These are phyloP conservation scores for Phylloscopus whistleri DNA, from an alignment of 2,113 vertebrate species.

Conservation along the genomic window DNA sequence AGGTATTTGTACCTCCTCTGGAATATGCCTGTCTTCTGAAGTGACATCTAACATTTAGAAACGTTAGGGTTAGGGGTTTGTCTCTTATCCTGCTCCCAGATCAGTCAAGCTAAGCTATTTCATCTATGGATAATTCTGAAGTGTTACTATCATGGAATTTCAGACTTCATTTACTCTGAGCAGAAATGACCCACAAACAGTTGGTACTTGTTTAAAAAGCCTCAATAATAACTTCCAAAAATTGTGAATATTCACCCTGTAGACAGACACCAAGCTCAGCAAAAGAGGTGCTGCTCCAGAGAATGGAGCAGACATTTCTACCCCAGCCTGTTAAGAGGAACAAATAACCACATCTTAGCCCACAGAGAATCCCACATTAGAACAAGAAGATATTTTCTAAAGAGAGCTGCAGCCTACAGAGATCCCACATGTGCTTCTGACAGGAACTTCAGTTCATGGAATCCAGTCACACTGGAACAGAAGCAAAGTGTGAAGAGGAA, in stretches of 20 bases:
- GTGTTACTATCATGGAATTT: background rate
- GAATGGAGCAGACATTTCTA: background rate
- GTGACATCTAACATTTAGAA: background rate
- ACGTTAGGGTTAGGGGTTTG: background rate
- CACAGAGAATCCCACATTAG: background rate
- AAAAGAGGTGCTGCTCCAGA: background rate
- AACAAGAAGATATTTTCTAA: background rate
- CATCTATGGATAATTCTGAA: background rate
- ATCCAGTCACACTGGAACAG: background rate
- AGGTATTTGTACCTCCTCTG: background rate
- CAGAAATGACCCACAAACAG: background rate
- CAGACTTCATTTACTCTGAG: background rate
- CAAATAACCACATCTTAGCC: background rate
- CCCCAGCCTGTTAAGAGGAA: background rate
- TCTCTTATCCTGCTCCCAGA: background rate
- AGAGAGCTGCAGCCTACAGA: background rate
- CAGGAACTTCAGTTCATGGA: background rate
- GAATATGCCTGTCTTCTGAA: background rate
- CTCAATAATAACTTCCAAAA: background rate
- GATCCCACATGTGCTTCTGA: background rate
- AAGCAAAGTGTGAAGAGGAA: background rate
- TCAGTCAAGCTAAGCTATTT: background rate
- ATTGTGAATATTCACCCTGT: background rate
- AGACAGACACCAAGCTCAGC: background rate
- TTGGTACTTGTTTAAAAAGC: background rate